Conservation (phyloP, 2,797 vertebrate genomes). For the Astyanax mexicanus region DNA sequence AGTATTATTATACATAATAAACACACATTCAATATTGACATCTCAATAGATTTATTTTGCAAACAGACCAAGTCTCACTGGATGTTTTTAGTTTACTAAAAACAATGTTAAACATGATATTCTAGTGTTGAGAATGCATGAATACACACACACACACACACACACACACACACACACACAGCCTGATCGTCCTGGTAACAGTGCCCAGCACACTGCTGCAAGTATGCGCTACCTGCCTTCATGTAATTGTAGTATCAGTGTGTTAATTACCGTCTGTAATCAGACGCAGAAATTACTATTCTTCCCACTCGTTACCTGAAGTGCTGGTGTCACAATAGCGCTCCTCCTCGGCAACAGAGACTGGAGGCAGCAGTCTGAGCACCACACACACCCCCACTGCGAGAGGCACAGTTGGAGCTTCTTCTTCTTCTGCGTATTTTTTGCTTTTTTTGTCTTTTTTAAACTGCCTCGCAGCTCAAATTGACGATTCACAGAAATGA, state of each 20-base stretch:
- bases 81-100: too few relatives aligned
- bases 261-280: constrained; percentile 73
- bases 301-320: constrained; percentile 65
- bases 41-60: too few relatives aligned
- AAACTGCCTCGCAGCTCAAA: not conserved
- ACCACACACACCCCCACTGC: not conserved
- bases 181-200: not conserved
- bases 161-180: too few relatives aligned
- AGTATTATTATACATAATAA: too few relatives aligned
- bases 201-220: constrained; percentile 28
- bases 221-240: constrained; percentile 63
- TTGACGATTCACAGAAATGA: constrained; percentile 5
- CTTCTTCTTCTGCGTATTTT: not conserved
- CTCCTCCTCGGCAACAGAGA: constrained; percentile 35
- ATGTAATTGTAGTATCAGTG: constrained; percentile 70
- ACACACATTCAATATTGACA: too few relatives aligned
- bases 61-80: too few relatives aligned
- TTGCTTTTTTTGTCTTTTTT: too few relatives aligned
- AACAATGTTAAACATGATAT: too few relatives aligned
- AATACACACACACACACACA: too few relatives aligned
- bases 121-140: too few relatives aligned
- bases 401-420: not conserved
- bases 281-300: constrained; percentile 62
- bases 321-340: constrained; percentile 56
- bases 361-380: not conserved